Base-by-base conservation (phyloP, 2,888 invertebrate genomes). In the Agonopterix heracliana region DNA sequence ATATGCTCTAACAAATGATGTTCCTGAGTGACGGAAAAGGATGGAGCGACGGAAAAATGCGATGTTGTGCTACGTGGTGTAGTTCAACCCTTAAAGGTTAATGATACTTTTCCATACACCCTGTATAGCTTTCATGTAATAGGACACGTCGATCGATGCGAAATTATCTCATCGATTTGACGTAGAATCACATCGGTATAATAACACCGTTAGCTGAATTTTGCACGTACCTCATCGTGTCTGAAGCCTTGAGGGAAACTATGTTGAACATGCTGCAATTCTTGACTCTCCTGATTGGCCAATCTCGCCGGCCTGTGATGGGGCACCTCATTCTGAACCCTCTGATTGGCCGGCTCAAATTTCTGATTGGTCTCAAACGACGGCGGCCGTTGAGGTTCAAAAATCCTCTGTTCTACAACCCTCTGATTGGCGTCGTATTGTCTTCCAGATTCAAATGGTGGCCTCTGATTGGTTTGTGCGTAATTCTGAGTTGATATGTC, bases 211-310 rank as follows among this genome's bases (percentile, higher is more conserved):
- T 26, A 7, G 26, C 26, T 14, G 14, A 14, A 2, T 14, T 26
- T 26, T 38, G n/a, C 38, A 51, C 52, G 12, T 54, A 78, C 80
- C 68, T 81, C 80, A 11, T 78, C 76, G 53, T 63, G 66, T 48
- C 78, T 69, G 51, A 70, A 71, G 34, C 60, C 61, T 45, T 74
- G 64, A 1, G 57, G 52, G 54, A 75, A 81, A 12, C 50, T 59
- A 14, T 60, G 63, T 3, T 66, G 60, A 9, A 64, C 56, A 40
- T 67, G 70, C 12, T 66, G 68, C 34, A 64, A 46, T 8, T 76
- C 74, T 3, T 67, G 67, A 2, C 52, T 60, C 1, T 73, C 77
- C 46, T 68, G 64, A 61, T 58, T 62, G 59, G 60, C 52, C 52
- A 62, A 14, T 43, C 60, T 68, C 13, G n/a, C 17, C 40, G 48